Base-by-base conservation (phyloP, 2,888 invertebrate species). In the Diarsia rubi region DNA sequence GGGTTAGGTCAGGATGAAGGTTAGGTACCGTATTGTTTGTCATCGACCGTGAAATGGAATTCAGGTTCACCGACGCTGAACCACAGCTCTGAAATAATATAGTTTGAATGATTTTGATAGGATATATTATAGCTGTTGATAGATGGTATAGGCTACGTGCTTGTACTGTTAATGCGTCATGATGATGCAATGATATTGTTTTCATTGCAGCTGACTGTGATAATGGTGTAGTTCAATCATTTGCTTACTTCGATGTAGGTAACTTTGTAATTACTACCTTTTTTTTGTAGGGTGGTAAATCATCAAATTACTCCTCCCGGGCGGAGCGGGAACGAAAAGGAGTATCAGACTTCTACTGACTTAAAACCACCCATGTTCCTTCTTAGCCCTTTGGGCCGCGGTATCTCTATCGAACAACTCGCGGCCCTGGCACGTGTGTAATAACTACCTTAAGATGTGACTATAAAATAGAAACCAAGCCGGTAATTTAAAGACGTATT, bases 31-130 rank as follows among this genome's bases (percentile, higher is more conserved):
- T 67, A 69, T 73, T 82, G 83, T 83, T 86, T 85, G 79, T 71
- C 71, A 73, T 78, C 54, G 73, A 74, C 71, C 71, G 87, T 88
- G 87, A 89, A 90, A 88, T 83, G 70, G 79, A 79, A 86, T 79
- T 81, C 86, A 87, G 83, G 86, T 90, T 85, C 86, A 87, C 79
- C 74, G 85, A 49, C 76, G 73, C 64, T 73, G 77, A 76, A 67
- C 49, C 12, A 54, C 27, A 12, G 42, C 49, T 8, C 66, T 72
- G 27, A 57, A 71, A 65, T 60, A 67, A 67, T 69, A 69, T 69
- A 69, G 31, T 72, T 52, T 31, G 59, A 49, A 76, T 79, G 42
- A 68, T 11, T 54, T 42, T 0, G 14, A 27, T 67, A 27, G 12
- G 21, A 9, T n/a, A 9, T n/a, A 52, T 57, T 65, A 14, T 14